Evolutionary conservation across 2,113 vertebrate species (phyloP).

Genomic region (Clupea harengus): DNA sequence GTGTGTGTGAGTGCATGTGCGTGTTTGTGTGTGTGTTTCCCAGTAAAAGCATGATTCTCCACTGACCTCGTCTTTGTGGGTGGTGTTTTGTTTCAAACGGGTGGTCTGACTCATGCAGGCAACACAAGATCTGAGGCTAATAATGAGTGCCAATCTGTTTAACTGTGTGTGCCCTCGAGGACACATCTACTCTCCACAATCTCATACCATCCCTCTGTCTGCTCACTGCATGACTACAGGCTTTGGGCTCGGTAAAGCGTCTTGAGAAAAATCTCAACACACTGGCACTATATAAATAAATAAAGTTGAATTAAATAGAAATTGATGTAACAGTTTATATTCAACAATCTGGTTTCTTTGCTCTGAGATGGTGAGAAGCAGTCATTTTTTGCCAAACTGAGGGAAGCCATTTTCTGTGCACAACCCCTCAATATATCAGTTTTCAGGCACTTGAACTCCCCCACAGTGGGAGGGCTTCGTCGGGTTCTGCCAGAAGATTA

Average conservation of each 20-base stretch:
- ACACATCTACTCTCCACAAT: not conserved
- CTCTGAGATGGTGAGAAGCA: not conserved
- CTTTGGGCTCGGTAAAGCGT: not conserved
- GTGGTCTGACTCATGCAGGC: constrained; percentile 1
- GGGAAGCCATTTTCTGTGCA: not conserved
- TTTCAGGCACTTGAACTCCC: not conserved
- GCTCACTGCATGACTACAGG: not conserved
- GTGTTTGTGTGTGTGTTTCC: not conserved
- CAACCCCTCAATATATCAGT: not conserved
- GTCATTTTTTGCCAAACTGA: too few relatives aligned
- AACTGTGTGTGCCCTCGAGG: not conserved
- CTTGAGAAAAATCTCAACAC: too few relatives aligned
- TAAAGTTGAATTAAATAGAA: not conserved
- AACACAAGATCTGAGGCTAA: not conserved
- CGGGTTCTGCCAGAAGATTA: not conserved
- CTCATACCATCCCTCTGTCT: not conserved
- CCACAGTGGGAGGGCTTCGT: not conserved
- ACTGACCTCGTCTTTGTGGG: not conserved
- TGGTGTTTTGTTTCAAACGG: not conserved
- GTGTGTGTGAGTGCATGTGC: too few relatives aligned
- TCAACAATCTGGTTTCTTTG: not conserved
- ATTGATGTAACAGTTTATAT: not conserved
- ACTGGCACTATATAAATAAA: too few relatives aligned
- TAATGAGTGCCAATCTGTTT: not conserved
- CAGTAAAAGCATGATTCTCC: not conserved